Conservation (phyloP, 2,113 vertebrate species). For the Ovis canadensis region DNA sequence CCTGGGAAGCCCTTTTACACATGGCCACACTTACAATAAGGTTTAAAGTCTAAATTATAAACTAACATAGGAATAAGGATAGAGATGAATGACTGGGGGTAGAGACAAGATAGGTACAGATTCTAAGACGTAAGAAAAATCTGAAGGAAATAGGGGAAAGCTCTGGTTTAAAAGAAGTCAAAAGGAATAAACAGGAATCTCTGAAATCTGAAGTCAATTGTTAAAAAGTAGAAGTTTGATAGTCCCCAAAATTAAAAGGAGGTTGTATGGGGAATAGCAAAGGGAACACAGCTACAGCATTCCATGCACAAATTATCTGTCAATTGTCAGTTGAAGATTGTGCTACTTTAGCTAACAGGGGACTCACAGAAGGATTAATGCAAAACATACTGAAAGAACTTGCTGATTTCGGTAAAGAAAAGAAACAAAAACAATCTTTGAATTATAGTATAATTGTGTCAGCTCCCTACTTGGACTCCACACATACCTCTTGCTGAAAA, state of each 20-base stretch:
- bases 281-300: neutral
- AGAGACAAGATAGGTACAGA: neutral
- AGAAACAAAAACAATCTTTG: neutral
- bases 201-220: neutral
- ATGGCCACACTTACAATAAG: neutral
- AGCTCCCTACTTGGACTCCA: neutral
- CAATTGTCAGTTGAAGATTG: neutral
- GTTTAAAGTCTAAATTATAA: conserved; percentile 15
- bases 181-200: neutral
- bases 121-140: neutral
- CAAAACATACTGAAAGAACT: neutral
- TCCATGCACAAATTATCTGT: neutral
- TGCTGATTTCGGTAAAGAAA: neutral
- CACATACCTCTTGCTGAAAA: neutral
- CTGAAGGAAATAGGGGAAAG: neutral
- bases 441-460: neutral
- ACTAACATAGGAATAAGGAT: neutral
- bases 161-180: neutral
- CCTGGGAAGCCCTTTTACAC: neutral
- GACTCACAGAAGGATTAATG: neutral
- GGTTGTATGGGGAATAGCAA: neutral
- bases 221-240: neutral
- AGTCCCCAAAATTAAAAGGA: neutral
- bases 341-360: neutral
- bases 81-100: no score